Base-by-base conservation (phyloP, 2,113 vertebrate genomes). In the Atlantisia rogersi region DNA sequence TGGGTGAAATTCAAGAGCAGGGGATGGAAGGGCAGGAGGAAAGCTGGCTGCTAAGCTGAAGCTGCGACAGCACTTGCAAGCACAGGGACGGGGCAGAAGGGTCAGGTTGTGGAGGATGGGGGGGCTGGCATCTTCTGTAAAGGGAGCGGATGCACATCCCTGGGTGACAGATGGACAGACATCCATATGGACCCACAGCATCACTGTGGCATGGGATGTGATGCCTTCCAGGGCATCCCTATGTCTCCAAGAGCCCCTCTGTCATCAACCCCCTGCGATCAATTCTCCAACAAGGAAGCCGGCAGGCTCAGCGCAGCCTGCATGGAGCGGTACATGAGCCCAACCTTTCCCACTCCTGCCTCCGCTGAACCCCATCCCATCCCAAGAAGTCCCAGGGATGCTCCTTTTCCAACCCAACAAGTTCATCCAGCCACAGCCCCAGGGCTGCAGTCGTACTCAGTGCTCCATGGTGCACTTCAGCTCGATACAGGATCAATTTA, bases 41-140 rank as follows among this genome's bases (percentile, higher is more conserved):
- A 46, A 64, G 35, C 39, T 73, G 75, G 50, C 39, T 75, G 64
- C 9, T 28, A 32, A 67, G n/a, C 35, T 42, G 17, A 28, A 56
- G 55, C 25, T n/a, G 6, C 7, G 1, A 3, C 1, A 11, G 29
- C 8, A 4, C 7, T 2, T 5, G 21, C 7, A 2, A 3, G 24
- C 42, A 16, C 12, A 29, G 71, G 32, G n/a, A 10, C 1, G 3
- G 42, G 44, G 42, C 28, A 32, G 53, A 60, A 46, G 32, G 75
- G 35, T 32, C 17, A 40, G 32, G 69, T 0, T 53, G 53, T n/a
- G 74, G 48, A 40, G 59, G 17, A 46, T 46, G 44, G 59, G 59
- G 53, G 12, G 7, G 48, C 17, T 70, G 46, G 17, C 10, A 44
- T 39, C 17, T 35, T 77, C 40, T 37, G 53, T 42, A 73, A 52